Evolutionary conservation across 2,113 vertebrate species (phyloP).

Genomic region (Aldabrachelys gigantea): DNA sequence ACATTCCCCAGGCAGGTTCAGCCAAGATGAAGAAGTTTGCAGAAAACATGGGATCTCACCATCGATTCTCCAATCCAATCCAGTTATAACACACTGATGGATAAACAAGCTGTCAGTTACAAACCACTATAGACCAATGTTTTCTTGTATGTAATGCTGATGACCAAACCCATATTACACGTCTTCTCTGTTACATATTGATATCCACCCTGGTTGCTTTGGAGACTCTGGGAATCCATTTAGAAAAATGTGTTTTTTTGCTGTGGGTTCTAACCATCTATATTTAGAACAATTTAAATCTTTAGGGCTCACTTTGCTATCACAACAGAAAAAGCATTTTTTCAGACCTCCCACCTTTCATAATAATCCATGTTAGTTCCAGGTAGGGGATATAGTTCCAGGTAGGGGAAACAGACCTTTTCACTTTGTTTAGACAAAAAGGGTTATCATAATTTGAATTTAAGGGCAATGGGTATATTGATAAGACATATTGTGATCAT

Average conservation of each 20-base stretch:
- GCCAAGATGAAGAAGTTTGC: neutral
- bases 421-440: fast-evolving
- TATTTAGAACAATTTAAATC: neutral
- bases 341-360: neutral
- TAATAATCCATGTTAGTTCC: neutral
- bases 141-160: neutral
- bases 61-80: neutral
- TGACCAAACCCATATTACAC: neutral
- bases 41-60: neutral
- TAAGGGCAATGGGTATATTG: fast-evolving
- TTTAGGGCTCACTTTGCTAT: neutral
- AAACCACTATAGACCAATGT: neutral
- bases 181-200: neutral
- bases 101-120: neutral
- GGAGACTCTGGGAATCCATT: neutral
- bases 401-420: neutral
- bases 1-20: neutral
- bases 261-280: neutral
- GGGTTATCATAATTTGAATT: neutral
- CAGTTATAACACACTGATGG: neutral
- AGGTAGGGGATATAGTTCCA: neutral
- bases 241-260: neutral
- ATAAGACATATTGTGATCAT: neutral
- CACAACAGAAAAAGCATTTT: neutral
- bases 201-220: neutral